Evolutionary conservation across 2,888 invertebrate genomes (phyloP), one percentile per base, ranked within the genome.

Genomic region (Ennomos erosarius): DNA sequence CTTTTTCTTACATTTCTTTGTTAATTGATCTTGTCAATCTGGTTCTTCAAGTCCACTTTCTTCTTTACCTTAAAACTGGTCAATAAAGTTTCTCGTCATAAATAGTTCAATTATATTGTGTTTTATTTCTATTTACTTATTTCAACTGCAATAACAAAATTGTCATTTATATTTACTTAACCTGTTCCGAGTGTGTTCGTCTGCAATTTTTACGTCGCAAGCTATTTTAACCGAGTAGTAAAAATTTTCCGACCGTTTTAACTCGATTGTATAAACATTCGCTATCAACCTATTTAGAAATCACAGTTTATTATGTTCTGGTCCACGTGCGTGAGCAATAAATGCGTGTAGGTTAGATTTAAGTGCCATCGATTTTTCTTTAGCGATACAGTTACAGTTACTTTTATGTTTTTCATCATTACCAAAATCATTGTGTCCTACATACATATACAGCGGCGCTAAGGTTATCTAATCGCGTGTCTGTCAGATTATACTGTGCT

Each of bases 381-480:
- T 36, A 43, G 34, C 45, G 8, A 49, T 50, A 45, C 12, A 34
- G 44, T 45, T 8, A 43, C n/a, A n/a, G n/a, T 40, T 45, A 43
- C 26, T 40, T 34, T 48, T 42, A 42, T 26, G 3, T 16, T 40
- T 35, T 16, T 44, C 16, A 11, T 46, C 44, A 45, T 46, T 57
- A 59, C 56, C 54, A 36, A 59, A 58, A 63, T 64, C 53, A 60
- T 51, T 64, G 59, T 68, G 62, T 53, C 61, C 65, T 53, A 66
- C 63, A 67, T 69, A 54, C 53, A 66, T 62, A 67, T 69, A 54
- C 53, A 55, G 53, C 64, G 54, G 60, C 59, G 59, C 49, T 55
- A 50, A 53, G 58, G 42, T 67, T 70, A 72, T 72, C 70, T 72
- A 59, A 71, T 73, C 62, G 42, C 44, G 38, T 34, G 33, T 52